Evolutionary conservation across 1,140 invertebrate species (phyloP).

Genomic region (Macrobrachium nipponense): DNA sequence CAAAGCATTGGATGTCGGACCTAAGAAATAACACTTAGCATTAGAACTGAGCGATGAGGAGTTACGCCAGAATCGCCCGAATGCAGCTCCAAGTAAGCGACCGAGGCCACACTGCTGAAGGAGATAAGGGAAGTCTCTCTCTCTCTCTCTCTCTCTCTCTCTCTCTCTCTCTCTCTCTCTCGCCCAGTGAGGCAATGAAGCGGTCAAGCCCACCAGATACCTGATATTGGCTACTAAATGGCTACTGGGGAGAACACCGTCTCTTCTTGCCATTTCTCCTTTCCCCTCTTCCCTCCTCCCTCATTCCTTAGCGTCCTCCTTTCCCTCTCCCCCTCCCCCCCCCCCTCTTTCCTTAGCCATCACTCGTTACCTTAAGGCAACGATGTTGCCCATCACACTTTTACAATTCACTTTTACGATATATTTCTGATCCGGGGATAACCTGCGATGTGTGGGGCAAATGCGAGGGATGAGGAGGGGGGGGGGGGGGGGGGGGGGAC

Average conservation of each 20-base stretch:
- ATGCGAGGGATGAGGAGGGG: background rate
- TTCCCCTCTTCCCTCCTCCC: background rate
- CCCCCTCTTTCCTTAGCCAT: background rate
- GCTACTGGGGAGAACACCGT: constrained; percentile 44
- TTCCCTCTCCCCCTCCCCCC: background rate
- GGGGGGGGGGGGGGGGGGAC: constrained; percentile 4
- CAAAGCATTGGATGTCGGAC: no score
- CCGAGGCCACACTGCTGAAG: no score
- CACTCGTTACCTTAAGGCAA: background rate
- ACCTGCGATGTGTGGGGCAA: background rate
- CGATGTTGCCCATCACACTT: background rate
- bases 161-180: no score
- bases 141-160: no score
- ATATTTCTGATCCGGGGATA: constrained; percentile 14
- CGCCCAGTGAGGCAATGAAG: constrained; percentile 38
- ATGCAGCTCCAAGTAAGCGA: background rate
- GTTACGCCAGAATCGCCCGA: no score
- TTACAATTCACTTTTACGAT: background rate
- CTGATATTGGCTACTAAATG: constrained; percentile 57
- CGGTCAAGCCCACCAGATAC: constrained; percentile 45
- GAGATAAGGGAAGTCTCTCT: no score
- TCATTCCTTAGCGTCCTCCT: background rate
- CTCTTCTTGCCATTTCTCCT: background rate
- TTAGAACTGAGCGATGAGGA: no score
- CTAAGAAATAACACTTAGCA: no score